Evolutionary conservation across 2,888 invertebrate genomes (phyloP).

Genomic region (Ramazzottius varieornatus): DNA sequence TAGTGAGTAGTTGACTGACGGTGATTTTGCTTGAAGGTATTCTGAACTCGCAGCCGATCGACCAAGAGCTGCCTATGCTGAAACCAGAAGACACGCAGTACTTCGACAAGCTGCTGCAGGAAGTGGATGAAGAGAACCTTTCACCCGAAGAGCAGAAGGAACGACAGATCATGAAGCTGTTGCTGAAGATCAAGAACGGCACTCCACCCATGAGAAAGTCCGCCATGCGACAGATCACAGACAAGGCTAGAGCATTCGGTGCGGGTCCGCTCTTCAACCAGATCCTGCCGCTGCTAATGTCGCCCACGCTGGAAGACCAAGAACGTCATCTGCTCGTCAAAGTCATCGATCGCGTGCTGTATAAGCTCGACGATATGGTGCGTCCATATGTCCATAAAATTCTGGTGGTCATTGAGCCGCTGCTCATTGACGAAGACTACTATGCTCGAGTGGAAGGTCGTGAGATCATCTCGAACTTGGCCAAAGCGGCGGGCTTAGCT

Average conservation of each 20-base stretch:
- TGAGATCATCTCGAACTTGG: slow-evolving; percentile 94
- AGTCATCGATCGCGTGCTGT: slow-evolving; percentile 89
- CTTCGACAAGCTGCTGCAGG: slow-evolving; percentile 84
- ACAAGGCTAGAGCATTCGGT: slow-evolving; percentile 91
- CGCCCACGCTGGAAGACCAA: slow-evolving; percentile 94
- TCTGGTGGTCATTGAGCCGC: slow-evolving; percentile 89
- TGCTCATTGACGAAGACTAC: slow-evolving; percentile 96
- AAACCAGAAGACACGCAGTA: slow-evolving; percentile 99
- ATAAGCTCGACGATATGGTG: slow-evolving; percentile 91
- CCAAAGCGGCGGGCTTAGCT: slow-evolving; percentile 92
- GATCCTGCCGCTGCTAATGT: slow-evolving; percentile 95
- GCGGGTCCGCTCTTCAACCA: slow-evolving; percentile 97
- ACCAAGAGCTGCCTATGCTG: slow-evolving; percentile 81
- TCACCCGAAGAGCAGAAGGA: slow-evolving; percentile 93
- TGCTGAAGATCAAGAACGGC: slow-evolving; percentile 95
- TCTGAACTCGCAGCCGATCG: slow-evolving; percentile 86
- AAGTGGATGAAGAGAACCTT: slow-evolving; percentile 83
- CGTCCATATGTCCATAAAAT: slow-evolving; percentile 99
- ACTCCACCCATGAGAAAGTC: slow-evolving; percentile 97
- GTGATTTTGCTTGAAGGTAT: too few species aligned
- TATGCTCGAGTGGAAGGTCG: slow-evolving; percentile 97
- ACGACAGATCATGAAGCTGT: slow-evolving; percentile 89
- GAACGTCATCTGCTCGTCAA: slow-evolving; percentile 93
- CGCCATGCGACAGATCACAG: slow-evolving; percentile 83
- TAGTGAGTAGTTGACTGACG: too few species aligned